Evolutionary conservation across 2,888 invertebrate genomes (phyloP).

Genomic region (Hirtodrosophila alboralis): DNA sequence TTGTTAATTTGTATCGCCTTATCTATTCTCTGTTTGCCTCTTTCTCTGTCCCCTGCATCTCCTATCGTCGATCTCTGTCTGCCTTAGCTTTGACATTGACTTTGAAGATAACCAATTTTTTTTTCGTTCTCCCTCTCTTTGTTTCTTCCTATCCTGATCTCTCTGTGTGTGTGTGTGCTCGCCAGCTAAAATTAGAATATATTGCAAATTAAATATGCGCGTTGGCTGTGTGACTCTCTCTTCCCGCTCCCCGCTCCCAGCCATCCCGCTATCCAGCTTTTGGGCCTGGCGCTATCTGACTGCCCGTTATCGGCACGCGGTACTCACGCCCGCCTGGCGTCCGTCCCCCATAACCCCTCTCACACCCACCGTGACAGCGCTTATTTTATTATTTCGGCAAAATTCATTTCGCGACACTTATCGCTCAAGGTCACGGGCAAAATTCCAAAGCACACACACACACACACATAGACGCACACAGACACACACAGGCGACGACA

Average conservation of each 20-base stretch:
- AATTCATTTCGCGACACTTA: conserved; percentile 78
- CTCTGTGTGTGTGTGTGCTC: conserved; percentile 4
- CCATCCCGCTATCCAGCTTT: conserved; percentile 9
- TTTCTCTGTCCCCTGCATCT: too few relatives aligned
- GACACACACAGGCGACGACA: conserved; percentile 69
- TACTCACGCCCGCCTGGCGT: conserved; percentile 39
- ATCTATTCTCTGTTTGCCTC: conserved; percentile 14
- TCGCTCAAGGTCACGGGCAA: conserved; percentile 82
- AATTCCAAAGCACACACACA: conserved; percentile 71
- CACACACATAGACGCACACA: too few relatives aligned
- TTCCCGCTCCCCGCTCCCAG: conserved; percentile 6
- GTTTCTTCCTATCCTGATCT: too few relatives aligned
- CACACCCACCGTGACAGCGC: conserved; percentile 11
- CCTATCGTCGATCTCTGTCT: too few relatives aligned
- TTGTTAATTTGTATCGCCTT: conserved; percentile 28
- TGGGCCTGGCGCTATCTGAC: conserved; percentile 42
- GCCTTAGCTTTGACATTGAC: conserved; percentile 74
- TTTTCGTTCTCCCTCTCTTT: not conserved
- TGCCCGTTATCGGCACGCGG: conserved; percentile 58
- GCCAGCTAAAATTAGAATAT: conserved; percentile 63
- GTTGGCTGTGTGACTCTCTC: not conserved
- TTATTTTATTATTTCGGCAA: conserved; percentile 75
- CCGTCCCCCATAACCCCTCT: not conserved
- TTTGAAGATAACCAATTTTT: conserved; percentile 62
- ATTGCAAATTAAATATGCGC: conserved; percentile 9